phyloP scores from a whole-genome alignment of 2,888 invertebrate species.

The Pseudococcus jackbeardsleyi region DNA sequence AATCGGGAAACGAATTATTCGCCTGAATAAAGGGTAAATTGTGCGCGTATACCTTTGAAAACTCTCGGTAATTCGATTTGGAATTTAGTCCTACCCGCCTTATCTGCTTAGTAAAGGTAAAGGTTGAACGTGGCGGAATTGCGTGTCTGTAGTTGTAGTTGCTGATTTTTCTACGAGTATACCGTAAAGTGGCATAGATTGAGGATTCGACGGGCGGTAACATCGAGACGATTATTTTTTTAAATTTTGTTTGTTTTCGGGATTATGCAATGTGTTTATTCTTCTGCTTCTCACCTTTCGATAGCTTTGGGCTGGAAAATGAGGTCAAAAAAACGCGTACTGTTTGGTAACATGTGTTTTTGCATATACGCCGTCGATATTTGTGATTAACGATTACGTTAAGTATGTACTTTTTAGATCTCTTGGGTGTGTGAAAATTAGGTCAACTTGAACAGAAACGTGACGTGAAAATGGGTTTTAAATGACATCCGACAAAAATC shows the following conservation, averaged over 20 bases:
- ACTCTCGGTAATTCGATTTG: background rate
- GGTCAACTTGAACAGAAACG: too few relatives aligned
- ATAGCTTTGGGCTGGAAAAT: too few relatives aligned
- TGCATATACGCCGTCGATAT: too few relatives aligned
- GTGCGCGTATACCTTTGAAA: constrained; percentile 7
- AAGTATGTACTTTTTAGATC: too few relatives aligned
- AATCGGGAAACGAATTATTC: background rate
- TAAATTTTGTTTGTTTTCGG: background rate
- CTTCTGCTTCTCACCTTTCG: too few relatives aligned
- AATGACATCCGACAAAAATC: too few relatives aligned
- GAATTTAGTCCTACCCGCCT: background rate
- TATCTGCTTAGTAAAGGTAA: constrained; percentile 13
- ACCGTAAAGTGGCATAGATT: background rate
- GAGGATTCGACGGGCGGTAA: background rate
- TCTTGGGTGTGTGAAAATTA: too few relatives aligned
- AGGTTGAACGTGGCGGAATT: background rate
- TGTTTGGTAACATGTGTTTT: too few relatives aligned
- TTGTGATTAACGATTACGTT: too few relatives aligned
- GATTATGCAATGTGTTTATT: background rate
- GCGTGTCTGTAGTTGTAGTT: background rate
- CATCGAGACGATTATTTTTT: background rate
- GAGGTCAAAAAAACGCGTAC: too few relatives aligned
- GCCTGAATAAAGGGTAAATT: constrained; percentile 8
- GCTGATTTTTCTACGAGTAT: background rate
- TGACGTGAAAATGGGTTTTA: too few relatives aligned